Evolutionary conservation across 2,113 vertebrate genomes (phyloP), one percentile per base, ranked within the genome.

Genomic region (Benitochromis conjunctus): DNA sequence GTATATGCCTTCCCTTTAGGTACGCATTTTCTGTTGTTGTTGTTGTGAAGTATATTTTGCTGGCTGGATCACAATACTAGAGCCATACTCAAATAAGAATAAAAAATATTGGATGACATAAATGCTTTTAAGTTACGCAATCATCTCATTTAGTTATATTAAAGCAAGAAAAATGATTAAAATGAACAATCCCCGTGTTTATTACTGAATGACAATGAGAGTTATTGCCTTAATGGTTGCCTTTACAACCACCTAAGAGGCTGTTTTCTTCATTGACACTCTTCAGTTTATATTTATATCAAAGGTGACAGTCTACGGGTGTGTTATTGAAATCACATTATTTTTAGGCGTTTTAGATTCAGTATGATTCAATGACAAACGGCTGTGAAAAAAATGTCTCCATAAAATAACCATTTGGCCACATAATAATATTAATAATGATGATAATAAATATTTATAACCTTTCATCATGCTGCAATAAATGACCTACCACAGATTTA

Each of bases 141-240:
- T 78, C 64, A 57, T 55, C 16, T 58, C 51, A 55, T 48, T 57
- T 29, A 21, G 19, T 88, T 79, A 57, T 21, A 79, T 79, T 18
- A 34, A 79, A 26, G 21, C 58, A 14, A 87, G 84, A 80, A 57
- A 62, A 54, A 80, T 62, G 18, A 84, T 69, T 82, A 12, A 82
- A 89, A 81, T 31, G 24, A 62, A 90, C 43, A 64, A 16, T 34
- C 16, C 3, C n/a, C 31, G 26, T 86, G 18, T 79, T 83, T 83
- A 79, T 76, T 54, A 82, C 60, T 5, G 36, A 41, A 85, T 77
- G 76, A 60, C 19, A 79, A 81, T 88, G 55, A 56, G 77, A 46
- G 56, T 89, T 84, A 92, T 94, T 94, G 89, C 89, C 62, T 86
- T 89, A 76, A 88, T 88, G 86, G 85, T 85, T 80, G 69, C 51